Percentiles rank a stretch among this genome's conserved stretches.
Evolutionary conservation across 2,888 invertebrate species (phyloP).

Genomic region (Oscheius sp.): DNA sequence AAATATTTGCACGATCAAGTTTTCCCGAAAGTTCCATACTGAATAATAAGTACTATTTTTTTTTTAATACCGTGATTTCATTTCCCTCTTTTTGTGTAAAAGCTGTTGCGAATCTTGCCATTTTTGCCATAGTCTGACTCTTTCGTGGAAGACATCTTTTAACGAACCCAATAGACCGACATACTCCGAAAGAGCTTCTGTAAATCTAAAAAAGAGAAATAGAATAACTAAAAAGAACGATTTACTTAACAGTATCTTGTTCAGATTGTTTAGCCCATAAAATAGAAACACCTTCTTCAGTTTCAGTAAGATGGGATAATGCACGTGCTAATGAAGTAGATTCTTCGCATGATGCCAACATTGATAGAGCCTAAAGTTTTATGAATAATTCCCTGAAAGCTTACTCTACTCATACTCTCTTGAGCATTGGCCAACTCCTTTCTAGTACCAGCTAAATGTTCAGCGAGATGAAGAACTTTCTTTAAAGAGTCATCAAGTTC

Average conservation of each 20-base stretch:
- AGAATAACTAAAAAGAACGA: neutral
- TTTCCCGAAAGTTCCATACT: slow-evolving; percentile 85
- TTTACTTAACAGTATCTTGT: slow-evolving; percentile 82
- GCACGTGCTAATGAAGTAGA: slow-evolving; percentile 89
- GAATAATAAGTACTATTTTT: slow-evolving; percentile 2
- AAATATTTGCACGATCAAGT: slow-evolving; percentile 87
- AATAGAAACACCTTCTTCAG: slow-evolving; percentile 77
- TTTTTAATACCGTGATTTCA: slow-evolving; percentile 85
- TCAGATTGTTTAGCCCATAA: slow-evolving; percentile 90
- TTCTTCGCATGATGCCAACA: slow-evolving; percentile 90
- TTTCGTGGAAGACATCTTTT: slow-evolving; percentile 76
- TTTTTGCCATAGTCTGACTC: slow-evolving; percentile 88
- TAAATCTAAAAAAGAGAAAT: slow-evolving; percentile 33
- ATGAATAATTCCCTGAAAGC: neutral
- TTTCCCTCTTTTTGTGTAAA: slow-evolving; percentile 90
- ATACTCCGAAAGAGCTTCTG: slow-evolving; percentile 51
- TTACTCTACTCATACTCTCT: slow-evolving; percentile 74
- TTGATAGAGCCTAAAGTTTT: slow-evolving; percentile 79
- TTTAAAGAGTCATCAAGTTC: slow-evolving; percentile 85
- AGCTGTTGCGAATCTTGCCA: slow-evolving; percentile 97
- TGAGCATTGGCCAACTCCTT: slow-evolving; percentile 83
- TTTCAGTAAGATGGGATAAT: slow-evolving; percentile 87
- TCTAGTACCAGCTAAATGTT: slow-evolving; percentile 85
- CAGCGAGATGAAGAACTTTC: slow-evolving; percentile 81
- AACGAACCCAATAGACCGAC: slow-evolving; percentile 41